These are phyloP conservation scores for Drepana falcataria DNA, from an alignment of 2,888 invertebrate genomes.

Conservation along the genomic window DNA sequence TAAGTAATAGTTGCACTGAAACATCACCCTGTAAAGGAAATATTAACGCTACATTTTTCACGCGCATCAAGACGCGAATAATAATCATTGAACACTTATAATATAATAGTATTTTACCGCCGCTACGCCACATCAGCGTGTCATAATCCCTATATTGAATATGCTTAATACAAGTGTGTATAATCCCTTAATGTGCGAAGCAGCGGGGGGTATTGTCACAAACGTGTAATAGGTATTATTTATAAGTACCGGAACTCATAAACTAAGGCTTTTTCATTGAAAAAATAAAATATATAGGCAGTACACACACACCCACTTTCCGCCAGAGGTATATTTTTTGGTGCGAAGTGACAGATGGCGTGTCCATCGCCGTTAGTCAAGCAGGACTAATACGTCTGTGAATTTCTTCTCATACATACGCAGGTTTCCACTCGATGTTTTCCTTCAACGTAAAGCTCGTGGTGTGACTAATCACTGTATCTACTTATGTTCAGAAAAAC, in stretches of 20 bases:
- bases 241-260: background rate
- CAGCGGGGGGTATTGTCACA: background rate
- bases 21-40: slow-evolving; percentile 23
- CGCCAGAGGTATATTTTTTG: too few relatives aligned
- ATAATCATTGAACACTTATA: slow-evolving; percentile 16
- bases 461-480: too few relatives aligned
- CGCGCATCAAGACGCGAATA: slow-evolving; percentile 41
- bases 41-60: slow-evolving; percentile 30
- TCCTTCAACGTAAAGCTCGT: too few relatives aligned
- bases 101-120: slow-evolving; percentile 11
- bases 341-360: too few relatives aligned
- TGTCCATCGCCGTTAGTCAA: too few relatives aligned
- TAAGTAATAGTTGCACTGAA: background rate
- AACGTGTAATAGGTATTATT: background rate
- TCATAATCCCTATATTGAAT: slow-evolving; percentile 1
- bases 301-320: too few relatives aligned
- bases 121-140: slow-evolving; percentile 14
- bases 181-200: background rate
- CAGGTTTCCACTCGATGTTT: too few relatives aligned
- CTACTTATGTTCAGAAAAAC: too few relatives aligned
- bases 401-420: too few relatives aligned
- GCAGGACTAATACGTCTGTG: too few relatives aligned
- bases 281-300: too few relatives aligned
- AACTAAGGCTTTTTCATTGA: background rate
- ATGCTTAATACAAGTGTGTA: background rate